These are phyloP conservation scores for Triplophysa dalaica DNA, from an alignment of 2,113 vertebrate species.

Conservation along the genomic window DNA sequence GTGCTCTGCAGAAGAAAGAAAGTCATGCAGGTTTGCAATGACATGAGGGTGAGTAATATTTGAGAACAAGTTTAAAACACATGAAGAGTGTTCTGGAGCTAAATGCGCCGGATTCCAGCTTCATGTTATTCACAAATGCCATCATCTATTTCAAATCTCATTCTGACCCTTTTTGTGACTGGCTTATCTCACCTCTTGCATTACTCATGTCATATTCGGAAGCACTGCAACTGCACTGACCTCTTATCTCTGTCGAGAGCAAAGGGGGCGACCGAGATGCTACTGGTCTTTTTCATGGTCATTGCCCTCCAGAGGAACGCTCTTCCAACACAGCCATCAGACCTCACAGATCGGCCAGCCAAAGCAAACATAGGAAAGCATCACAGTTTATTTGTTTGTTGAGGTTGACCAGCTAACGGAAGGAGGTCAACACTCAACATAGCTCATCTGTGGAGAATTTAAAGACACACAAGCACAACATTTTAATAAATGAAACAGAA, in stretches of 20 bases:
- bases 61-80: too few relatives aligned
- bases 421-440: not conserved
- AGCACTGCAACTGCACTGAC: not conserved
- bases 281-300: conserved; percentile 52
- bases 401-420: not conserved
- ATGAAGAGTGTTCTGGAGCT: too few relatives aligned
- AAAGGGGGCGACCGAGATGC: conserved; percentile 36
- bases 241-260: conserved; percentile 42
- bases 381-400: conserved; percentile 36
- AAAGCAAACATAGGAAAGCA: conserved; percentile 21
- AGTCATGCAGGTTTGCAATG: too few relatives aligned
- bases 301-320: conserved; percentile 21
- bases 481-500: not conserved
- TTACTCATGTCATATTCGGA: conserved; percentile 30
- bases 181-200: conserved; percentile 8
- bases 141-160: not conserved
- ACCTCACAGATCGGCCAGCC: conserved; percentile 15
- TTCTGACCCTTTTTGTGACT: not conserved
- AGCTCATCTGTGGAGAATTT: not conserved
- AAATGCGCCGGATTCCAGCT: too few relatives aligned
- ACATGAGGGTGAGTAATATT: too few relatives aligned
- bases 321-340: conserved; percentile 17
- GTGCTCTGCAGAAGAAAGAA: too few relatives aligned
- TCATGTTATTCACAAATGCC: too few relatives aligned
- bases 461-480: not conserved